Evolutionary conservation across 2,113 vertebrate species (phyloP), one percentile per base, ranked within the genome.

Genomic region (Menidia beryllina): DNA sequence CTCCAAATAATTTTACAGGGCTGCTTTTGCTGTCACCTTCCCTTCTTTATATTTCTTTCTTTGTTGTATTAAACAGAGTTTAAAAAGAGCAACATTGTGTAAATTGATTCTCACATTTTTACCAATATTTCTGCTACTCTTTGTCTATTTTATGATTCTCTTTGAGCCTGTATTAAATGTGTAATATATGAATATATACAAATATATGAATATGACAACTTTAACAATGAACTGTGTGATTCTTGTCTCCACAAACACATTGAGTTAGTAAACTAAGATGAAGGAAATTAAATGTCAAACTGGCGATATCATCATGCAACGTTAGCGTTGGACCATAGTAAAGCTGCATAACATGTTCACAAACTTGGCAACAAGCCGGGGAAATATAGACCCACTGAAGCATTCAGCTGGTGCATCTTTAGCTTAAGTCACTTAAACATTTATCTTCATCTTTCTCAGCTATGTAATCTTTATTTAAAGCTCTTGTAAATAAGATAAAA

Each of bases 161-260:
- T 85, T 74, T 91, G 86, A 94, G 92, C 91, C 92, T 94, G 92
- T 95, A 97, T 98, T 96, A 98, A 98, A 98, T 97, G 91, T 96
- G 93, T 98, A 94, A 94, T 94, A 94, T 94, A 94, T 94, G 92
- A 93, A 93, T 91, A 91, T 93, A 94, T 93, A 93, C 91, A 93
- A 93, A 93, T 93, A 94, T 93, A 92, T 93, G 88, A 91, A 87
- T 89, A 88, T 86, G 80, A 92, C 82, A 84, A 87, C 82, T 84
- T 77, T 69, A 86, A 52, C 14, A 20, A 74, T 71, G 65, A 77
- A 49, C 34, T 58, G 59, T 86, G 51, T 68, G 6, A 61, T 79
- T 77, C 79, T 17, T 79, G 65, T 52, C 2, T 21, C 5, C n/a
- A n/a, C 9, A 19, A 19, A 4, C 2, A 19, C 41, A 45, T n/a